Conservation (phyloP, 2,797 vertebrate species). For the Mallotus villosus region DNA sequence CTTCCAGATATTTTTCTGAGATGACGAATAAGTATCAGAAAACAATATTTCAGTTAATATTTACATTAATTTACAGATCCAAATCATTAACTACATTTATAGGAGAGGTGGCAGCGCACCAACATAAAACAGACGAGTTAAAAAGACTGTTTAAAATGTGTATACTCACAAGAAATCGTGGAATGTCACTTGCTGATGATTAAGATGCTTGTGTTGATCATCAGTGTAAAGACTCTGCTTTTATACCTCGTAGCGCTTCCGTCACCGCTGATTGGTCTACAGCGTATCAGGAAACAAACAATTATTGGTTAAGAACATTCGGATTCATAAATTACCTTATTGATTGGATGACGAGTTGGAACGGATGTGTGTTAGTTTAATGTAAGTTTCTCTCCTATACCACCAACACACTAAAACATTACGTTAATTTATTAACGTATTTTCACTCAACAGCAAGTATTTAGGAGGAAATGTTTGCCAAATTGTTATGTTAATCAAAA, state of each 20-base stretch:
- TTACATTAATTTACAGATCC: not conserved
- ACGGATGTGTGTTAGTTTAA: not conserved
- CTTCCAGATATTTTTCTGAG: too few relatives aligned
- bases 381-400: not conserved
- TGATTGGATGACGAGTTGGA: constrained; percentile 50
- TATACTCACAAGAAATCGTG: constrained; percentile 48
- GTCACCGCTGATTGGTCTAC: constrained; percentile 71
- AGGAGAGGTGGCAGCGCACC: not conserved
- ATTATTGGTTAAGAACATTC: constrained; percentile 35
- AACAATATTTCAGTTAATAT: not conserved
- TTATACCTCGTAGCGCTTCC: constrained; percentile 65
- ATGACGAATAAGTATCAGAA: too few relatives aligned
- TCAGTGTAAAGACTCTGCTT: constrained; percentile 51
- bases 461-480: not conserved
- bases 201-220: constrained; percentile 45
- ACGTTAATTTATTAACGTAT: not conserved
- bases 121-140: not conserved
- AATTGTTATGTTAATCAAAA: not conserved
- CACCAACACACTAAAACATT: not conserved
- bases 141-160: not conserved
- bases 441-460: not conserved
- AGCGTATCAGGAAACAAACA: constrained; percentile 42
- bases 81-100: not conserved
- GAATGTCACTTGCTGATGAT: constrained; percentile 26
- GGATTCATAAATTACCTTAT: constrained; percentile 36